phyloP scores from a whole-genome alignment of 1,140 invertebrate genomes.

The Drosophila eugracilis region DNA sequence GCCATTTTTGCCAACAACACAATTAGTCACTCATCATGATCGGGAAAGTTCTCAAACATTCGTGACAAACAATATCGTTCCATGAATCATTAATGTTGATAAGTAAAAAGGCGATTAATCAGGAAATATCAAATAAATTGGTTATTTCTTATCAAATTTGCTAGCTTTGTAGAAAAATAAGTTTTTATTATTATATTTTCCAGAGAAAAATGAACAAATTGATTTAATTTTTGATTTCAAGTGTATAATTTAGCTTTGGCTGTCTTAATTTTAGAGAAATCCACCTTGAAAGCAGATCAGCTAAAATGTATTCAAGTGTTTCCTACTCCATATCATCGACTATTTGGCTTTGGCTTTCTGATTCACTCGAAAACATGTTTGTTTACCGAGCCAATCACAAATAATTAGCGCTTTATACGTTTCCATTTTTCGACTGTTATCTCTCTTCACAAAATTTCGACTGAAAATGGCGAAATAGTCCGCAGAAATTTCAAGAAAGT shows the following conservation, averaged over 20 bases:
- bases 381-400: slow-evolving; percentile 46
- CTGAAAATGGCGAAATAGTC: slow-evolving; percentile 41
- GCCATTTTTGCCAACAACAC: neutral
- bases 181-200: too few relatives aligned
- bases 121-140: too few relatives aligned
- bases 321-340: slow-evolving; percentile 14
- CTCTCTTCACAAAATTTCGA: slow-evolving; percentile 28
- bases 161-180: too few relatives aligned
- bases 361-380: slow-evolving; percentile 48
- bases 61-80: slow-evolving; percentile 11
- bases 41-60: slow-evolving; percentile 45
- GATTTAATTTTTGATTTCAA: too few relatives aligned
- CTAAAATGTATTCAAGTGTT: slow-evolving; percentile 30
- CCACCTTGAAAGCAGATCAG: slow-evolving; percentile 25
- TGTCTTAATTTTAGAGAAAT: slow-evolving; percentile 16
- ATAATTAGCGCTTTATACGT: slow-evolving; percentile 37
- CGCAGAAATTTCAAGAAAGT: slow-evolving; percentile 44
- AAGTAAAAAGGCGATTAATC: neutral
- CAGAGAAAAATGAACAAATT: too few relatives aligned
- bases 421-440: slow-evolving; percentile 11
- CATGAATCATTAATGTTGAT: slow-evolving; percentile 32
- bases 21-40: slow-evolving; percentile 46
- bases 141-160: too few relatives aligned
- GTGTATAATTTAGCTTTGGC: neutral
- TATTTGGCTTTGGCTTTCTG: slow-evolving; percentile 12